Evolutionary conservation across 2,113 vertebrate species (phyloP).

Genomic region (Muntiacus reevesi): DNA sequence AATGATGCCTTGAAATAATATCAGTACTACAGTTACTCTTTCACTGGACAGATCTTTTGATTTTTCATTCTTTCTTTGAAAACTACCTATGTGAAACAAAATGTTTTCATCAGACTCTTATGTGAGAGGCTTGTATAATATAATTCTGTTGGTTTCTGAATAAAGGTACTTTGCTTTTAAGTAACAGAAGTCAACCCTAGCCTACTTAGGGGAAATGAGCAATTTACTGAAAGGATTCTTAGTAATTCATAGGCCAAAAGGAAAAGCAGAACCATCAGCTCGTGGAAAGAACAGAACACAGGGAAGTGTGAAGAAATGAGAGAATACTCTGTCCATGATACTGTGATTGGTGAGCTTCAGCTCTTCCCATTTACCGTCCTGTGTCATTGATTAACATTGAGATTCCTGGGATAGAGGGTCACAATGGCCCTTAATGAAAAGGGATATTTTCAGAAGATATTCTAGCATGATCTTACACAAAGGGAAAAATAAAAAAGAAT

Average conservation of each 20-base stretch:
- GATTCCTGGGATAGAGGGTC: neutral
- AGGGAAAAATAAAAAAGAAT: neutral
- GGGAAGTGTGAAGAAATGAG: neutral
- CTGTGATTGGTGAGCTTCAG: neutral
- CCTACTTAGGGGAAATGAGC: neutral
- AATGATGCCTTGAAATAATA: neutral
- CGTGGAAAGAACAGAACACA: neutral
- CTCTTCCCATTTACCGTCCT: neutral
- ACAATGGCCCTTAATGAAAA: neutral
- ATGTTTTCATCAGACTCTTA: neutral
- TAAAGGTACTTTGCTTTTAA: neutral
- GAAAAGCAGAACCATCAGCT: neutral
- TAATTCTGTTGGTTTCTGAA: neutral
- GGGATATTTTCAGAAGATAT: neutral
- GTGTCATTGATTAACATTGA: neutral
- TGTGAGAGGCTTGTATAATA: neutral
- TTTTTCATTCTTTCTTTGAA: constrained; percentile 1
- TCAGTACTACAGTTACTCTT: neutral
- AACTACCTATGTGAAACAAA: neutral
- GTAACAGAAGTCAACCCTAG: neutral
- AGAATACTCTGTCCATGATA: neutral
- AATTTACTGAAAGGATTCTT: neutral
- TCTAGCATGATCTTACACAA: neutral
- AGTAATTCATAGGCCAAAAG: neutral
- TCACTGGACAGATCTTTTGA: neutral